Evolutionary conservation across 2,797 vertebrate genomes (phyloP).

Genomic region (Pipistrellus pygmaeus): DNA sequence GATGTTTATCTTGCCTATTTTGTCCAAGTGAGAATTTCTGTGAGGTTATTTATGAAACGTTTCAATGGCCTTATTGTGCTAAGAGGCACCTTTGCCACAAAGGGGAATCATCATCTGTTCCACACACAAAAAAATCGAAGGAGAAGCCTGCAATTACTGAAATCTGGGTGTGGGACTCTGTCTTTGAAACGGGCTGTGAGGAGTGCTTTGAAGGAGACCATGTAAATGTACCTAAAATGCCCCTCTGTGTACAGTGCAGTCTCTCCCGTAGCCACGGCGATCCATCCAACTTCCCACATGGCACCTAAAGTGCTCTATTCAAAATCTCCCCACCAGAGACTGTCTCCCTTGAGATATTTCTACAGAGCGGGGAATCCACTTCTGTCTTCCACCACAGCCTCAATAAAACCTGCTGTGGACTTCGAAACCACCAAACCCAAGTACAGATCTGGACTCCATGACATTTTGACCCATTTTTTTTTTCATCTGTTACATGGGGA

Average conservation of each 20-base stretch:
- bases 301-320: neutral
- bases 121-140: neutral
- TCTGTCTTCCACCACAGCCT: neutral
- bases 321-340: neutral
- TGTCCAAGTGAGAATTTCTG: slow-evolving; percentile 41
- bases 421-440: neutral
- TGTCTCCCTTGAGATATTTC: neutral
- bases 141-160: neutral
- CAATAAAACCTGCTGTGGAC: neutral
- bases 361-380: neutral
- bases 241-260: neutral
- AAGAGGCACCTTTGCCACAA: slow-evolving; percentile 12
- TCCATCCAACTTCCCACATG: neutral
- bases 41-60: slow-evolving; percentile 34
- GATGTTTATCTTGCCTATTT: neutral
- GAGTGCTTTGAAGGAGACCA: neutral
- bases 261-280: neutral
- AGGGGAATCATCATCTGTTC: neutral
- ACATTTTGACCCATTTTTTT: neutral
- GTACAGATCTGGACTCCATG: neutral
- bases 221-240: neutral
- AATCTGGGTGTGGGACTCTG: neutral
- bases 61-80: neutral
- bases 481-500: neutral
- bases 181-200: neutral